A percentile compares a stretch with the other conserved stretches of the same genome.
Conservation (phyloP, 2,797 vertebrate genomes). For the Mormyrus hasselquistii region DNA sequence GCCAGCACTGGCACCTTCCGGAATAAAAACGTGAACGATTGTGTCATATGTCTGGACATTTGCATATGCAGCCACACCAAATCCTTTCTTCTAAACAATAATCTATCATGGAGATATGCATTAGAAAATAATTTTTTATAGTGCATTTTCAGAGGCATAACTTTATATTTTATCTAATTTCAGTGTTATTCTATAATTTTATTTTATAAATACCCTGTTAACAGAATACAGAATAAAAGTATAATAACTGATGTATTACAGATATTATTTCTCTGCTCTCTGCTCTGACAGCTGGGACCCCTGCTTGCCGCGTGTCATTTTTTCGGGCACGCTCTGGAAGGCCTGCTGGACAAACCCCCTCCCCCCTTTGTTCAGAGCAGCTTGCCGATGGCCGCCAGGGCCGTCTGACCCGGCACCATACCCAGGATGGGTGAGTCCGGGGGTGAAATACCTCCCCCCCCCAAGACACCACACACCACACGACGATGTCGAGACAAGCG, state of each 20-base stretch:
- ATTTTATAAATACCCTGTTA: neutral
- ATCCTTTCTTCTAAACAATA: neutral
- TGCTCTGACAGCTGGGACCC: neutral
- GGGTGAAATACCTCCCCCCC: neutral
- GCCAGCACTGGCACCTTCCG: neutral
- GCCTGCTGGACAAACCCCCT: neutral
- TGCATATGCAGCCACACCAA: neutral
- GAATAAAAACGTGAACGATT: neutral
- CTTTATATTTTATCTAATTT: neutral
- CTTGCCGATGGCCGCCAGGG: neutral
- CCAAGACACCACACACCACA: neutral
- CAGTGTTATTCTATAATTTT: neutral
- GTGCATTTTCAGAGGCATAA: neutral
- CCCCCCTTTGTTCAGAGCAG: neutral
- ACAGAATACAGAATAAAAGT: neutral
- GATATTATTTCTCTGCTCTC: neutral
- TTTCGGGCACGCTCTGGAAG: neutral
- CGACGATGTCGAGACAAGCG: conserved; percentile 42
- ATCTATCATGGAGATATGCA: neutral
- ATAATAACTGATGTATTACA: neutral
- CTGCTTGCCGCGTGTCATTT: neutral
- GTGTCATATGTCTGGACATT: neutral
- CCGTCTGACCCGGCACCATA: neutral
- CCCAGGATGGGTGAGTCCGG: neutral
- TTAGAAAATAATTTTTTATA: neutral